A percentile compares a stretch with the other conserved stretches of the same genome.
Evolutionary conservation across 2,797 vertebrate species (phyloP).

Genomic region (Hippoglossus hippoglossus): DNA sequence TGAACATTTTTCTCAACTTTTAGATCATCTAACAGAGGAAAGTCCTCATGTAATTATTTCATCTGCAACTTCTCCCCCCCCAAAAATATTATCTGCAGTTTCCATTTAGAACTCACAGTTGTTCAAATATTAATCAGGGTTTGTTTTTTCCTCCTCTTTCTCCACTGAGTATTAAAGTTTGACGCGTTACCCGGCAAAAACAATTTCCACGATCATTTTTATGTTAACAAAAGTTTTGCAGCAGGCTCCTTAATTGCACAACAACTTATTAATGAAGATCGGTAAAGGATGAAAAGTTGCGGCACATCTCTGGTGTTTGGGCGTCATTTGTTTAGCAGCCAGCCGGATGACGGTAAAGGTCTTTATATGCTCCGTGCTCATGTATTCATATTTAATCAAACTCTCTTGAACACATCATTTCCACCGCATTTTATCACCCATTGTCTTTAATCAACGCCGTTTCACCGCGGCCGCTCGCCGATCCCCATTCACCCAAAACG

Average conservation of each 20-base stretch:
- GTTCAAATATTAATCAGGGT: constrained; percentile 9
- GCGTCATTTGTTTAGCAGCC: constrained; percentile 32
- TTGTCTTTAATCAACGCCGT: constrained; percentile 61
- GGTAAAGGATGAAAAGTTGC: constrained; percentile 17
- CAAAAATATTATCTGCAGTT: constrained; percentile 3
- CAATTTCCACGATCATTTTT: constrained; percentile 26
- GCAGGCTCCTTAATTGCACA: constrained; percentile 34
- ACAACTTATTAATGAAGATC: constrained; percentile 19
- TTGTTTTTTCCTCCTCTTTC: neutral
- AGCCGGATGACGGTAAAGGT: constrained; percentile 24
- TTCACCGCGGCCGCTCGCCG: constrained; percentile 14
- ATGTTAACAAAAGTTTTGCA: constrained; percentile 30
- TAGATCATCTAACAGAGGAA: no score
- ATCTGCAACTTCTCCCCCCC: neutral
- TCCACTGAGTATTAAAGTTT: neutral
- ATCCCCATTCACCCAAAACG: constrained; percentile 52
- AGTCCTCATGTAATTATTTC: neutral
- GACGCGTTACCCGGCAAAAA: constrained; percentile 18
- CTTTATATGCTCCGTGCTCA: constrained; percentile 22
- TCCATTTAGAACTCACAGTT: neutral
- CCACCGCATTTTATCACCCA: constrained; percentile 50
- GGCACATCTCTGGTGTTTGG: neutral
- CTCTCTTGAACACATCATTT: constrained; percentile 58
- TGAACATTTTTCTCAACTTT: no score
- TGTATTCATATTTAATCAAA: constrained; percentile 60